phyloP scores from a whole-genome alignment of 2,888 invertebrate species.

The Athalia rosae region DNA sequence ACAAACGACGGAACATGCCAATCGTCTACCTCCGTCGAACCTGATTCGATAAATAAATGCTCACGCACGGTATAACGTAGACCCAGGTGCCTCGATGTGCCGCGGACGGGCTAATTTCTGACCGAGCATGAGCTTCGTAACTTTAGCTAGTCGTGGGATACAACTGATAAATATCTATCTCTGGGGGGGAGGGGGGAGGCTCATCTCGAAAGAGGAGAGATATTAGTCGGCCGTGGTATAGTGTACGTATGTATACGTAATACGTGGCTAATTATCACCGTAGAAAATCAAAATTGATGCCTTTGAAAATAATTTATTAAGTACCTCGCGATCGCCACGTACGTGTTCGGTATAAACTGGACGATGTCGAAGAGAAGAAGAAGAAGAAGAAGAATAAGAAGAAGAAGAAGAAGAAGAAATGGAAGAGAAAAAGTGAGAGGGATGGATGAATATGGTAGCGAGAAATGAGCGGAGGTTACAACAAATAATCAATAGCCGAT shows the following conservation, averaged over 20 bases:
- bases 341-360: background rate
- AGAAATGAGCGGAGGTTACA: slow-evolving; percentile 42
- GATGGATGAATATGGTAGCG: slow-evolving; percentile 11
- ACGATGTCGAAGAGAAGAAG: background rate
- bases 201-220: background rate
- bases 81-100: too few relatives aligned
- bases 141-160: background rate
- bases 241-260: background rate
- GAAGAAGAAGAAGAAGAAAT: background rate
- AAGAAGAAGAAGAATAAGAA: background rate
- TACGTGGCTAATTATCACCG: slow-evolving; percentile 10
- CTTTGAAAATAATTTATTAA: slow-evolving; percentile 7
- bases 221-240: background rate
- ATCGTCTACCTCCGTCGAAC: slow-evolving; percentile 1
- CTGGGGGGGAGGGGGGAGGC: background rate
- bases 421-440: background rate
- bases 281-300: slow-evolving; percentile 14
- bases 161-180: slow-evolving; percentile 17
- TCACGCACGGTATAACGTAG: background rate
- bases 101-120: slow-evolving; percentile 3
- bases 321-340: background rate
- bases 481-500: slow-evolving; percentile 47
- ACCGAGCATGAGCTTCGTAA: background rate
- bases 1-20: background rate
- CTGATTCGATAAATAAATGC: slow-evolving; percentile 9